Evolutionary conservation across 2,888 invertebrate species (phyloP), one percentile per base, ranked within the genome.

Genomic region (Camponotus fellah): DNA sequence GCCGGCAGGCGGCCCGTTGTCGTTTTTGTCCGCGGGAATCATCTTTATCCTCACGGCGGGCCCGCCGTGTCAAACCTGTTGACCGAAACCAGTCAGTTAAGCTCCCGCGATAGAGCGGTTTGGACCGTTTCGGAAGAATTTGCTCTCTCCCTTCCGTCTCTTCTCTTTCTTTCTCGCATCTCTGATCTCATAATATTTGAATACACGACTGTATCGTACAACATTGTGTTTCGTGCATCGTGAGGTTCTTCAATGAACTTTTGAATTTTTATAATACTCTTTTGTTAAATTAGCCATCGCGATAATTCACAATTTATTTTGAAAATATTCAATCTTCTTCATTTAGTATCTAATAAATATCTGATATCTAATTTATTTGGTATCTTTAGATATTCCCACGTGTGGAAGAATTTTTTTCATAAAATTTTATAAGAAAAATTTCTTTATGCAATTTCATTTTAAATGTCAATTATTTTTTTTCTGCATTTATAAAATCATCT

Each of bases 1-100:
- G 32, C 68, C 77, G 76, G 66, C 76, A 56, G 53, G 76, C 76
- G 77, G 43, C 69, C 49, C 77, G 69, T 56, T 37, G 56, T 77
- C 77, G 77, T 77, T 77, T 77, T 77, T 77, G 77, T 77, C 77
- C 77, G 77, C 77, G 56, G 32, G 77, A 77, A 77, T 77, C 77
- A 77, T 77, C 77, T 77, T 77, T 77, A 77, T 77, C 77, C 77
- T 56, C 56, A 77, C 69, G 77, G 69, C 77, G 69, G 77, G 69
- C 69, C 43, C 32, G 56, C 77, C 77, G 77, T 77, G 77, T 77
- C 77, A 77, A 77, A 77, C 77, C 77, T 77, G 77, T 77, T 77
- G 77, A 77, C 69, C 77, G 77, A 77, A 77, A 77, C 77, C 77
- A 77, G 77, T 77, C 77, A 77, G 77, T 77, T 77, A 77, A 77